Evolutionary conservation across 2,113 vertebrate genomes (phyloP).

Genomic region (Pionites leucogaster): DNA sequence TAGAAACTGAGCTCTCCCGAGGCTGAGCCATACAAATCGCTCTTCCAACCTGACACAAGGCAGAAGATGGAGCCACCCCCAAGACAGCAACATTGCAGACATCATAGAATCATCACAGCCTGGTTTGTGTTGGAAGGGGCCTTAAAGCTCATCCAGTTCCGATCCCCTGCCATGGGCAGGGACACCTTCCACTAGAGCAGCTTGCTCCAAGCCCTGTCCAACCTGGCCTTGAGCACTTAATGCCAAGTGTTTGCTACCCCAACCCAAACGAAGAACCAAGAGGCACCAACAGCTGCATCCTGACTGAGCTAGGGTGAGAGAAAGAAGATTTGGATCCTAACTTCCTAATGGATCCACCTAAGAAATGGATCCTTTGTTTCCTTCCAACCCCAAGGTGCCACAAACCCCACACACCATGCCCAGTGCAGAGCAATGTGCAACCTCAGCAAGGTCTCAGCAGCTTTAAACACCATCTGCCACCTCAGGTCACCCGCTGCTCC

Average conservation of each 20-base stretch:
- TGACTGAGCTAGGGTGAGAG: not conserved
- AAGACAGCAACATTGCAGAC: not conserved
- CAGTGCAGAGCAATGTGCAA: rapidly evolving
- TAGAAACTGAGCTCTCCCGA: not conserved
- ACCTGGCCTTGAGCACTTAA: not conserved
- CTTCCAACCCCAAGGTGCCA: not conserved
- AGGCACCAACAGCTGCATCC: not conserved
- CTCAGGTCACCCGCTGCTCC: not conserved
- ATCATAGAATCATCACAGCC: not conserved
- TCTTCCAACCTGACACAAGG: not conserved
- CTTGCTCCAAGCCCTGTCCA: not conserved
- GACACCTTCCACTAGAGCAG: not conserved
- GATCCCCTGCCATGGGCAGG: not conserved
- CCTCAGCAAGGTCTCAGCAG: not conserved
- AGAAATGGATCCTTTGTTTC: not conserved
- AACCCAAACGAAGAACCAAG: not conserved
- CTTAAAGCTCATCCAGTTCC: no score
- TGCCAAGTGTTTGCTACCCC: not conserved
- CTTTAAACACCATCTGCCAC: rapidly evolving
- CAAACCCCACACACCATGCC: rapidly evolving
- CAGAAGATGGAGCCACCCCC: not conserved
- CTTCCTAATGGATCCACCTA: not conserved
- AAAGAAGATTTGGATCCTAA: not conserved
- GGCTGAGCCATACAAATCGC: rapidly evolving
- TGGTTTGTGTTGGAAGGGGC: not conserved